Evolutionary conservation across 2,797 vertebrate species (phyloP).

Genomic region (Botia almorhae): DNA sequence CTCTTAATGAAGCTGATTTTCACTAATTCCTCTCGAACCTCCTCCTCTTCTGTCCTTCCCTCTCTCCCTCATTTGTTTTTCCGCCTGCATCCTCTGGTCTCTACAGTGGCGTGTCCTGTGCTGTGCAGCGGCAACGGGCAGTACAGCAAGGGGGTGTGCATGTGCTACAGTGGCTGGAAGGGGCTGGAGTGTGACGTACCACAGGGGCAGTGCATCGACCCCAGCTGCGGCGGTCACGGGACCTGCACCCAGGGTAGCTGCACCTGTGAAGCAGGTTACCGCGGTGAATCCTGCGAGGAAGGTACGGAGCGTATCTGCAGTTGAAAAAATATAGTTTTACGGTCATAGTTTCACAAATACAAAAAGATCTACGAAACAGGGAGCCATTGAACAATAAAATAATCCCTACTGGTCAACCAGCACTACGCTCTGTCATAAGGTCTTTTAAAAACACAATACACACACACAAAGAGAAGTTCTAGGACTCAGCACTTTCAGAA

Average conservation of each 20-base stretch:
- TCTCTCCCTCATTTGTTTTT: slow-evolving; percentile 26
- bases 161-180: slow-evolving; percentile 91
- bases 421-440: neutral
- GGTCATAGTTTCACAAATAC: neutral
- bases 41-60: slow-evolving; percentile 25
- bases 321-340: neutral
- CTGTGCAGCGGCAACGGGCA: slow-evolving; percentile 90
- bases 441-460: neutral
- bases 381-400: neutral
- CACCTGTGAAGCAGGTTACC: slow-evolving; percentile 83
- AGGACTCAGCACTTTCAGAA: slow-evolving; percentile 26
- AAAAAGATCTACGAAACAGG: neutral
- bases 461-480: slow-evolving; percentile 10
- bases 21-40: slow-evolving; percentile 26
- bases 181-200: slow-evolving; percentile 87
- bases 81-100: slow-evolving; percentile 4
- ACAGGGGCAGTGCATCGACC: slow-evolving; percentile 84
- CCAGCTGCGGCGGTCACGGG: slow-evolving; percentile 83
- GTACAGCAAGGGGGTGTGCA: slow-evolving; percentile 86
- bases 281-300: slow-evolving; percentile 87
- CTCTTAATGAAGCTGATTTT: slow-evolving; percentile 47
- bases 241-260: slow-evolving; percentile 86
- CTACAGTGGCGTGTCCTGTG: slow-evolving; percentile 87
- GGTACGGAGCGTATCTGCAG: slow-evolving; percentile 67
- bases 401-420: neutral